Evolutionary conservation across 2,113 vertebrate genomes (phyloP).

Genomic region (Apistogramma diplotaenia): DNA sequence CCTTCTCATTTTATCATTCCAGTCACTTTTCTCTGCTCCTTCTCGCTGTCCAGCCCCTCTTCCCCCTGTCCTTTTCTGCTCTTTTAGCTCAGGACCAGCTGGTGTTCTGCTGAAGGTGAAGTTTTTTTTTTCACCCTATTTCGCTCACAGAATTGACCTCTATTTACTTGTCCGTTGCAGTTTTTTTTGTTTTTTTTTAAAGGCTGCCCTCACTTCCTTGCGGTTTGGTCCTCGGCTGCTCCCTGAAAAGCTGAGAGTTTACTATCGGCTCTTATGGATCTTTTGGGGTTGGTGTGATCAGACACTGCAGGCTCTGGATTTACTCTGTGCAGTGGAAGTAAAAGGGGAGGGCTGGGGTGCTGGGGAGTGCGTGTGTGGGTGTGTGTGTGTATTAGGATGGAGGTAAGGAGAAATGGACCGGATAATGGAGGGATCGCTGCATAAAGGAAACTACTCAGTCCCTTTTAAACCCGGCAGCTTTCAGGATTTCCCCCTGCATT

Average conservation of each 20-base stretch:
- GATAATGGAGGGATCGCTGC: slow-evolving; percentile 41
- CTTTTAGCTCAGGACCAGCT: slow-evolving; percentile 50
- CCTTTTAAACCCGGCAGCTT: slow-evolving; percentile 11
- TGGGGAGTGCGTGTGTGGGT: not conserved
- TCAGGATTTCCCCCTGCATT: slow-evolving; percentile 39
- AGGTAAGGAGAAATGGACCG: slow-evolving; percentile 39
- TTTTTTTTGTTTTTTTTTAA: not conserved
- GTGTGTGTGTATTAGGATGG: not conserved
- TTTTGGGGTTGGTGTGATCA: slow-evolving; percentile 45
- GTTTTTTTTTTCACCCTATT: slow-evolving; percentile 10
- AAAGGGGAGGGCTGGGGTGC: slow-evolving; percentile 48
- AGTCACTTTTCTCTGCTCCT: slow-evolving; percentile 64
- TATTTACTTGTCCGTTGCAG: slow-evolving; percentile 38
- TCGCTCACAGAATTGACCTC: slow-evolving; percentile 34
- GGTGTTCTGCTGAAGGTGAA: slow-evolving; percentile 42
- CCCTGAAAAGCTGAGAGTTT: slow-evolving; percentile 12
- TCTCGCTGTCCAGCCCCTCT: slow-evolving; percentile 38
- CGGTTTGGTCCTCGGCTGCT: slow-evolving; percentile 29
- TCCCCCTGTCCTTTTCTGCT: slow-evolving; percentile 32
- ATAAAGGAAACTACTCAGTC: slow-evolving; percentile 21
- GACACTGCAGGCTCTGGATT: slow-evolving; percentile 63
- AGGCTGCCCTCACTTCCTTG: slow-evolving; percentile 2
- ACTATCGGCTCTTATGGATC: slow-evolving; percentile 48
- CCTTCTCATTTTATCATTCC: slow-evolving; percentile 75
- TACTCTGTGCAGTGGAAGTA: slow-evolving; percentile 58